A percentile compares a stretch with the other conserved stretches of the same genome.
Conservation (phyloP, 2,888 invertebrate genomes). For the Eristalis arbustorum region DNA sequence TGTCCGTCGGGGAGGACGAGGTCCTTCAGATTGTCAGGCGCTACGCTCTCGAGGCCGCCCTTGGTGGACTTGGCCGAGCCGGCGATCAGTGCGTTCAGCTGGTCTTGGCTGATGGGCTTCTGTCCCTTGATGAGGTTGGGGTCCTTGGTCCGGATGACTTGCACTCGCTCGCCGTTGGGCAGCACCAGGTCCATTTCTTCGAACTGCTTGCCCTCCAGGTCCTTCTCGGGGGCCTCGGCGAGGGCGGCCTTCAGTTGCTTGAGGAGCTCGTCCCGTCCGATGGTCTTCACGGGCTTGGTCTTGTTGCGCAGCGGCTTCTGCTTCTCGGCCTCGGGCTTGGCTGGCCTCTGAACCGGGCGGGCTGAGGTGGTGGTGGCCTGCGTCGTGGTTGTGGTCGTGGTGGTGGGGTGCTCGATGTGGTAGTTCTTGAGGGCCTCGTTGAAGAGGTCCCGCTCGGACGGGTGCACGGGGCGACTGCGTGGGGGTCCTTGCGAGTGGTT, state of each 20-base stretch:
- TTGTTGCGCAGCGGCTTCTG: slow-evolving; percentile 73
- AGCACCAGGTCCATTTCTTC: slow-evolving; percentile 88
- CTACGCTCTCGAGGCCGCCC: slow-evolving; percentile 73
- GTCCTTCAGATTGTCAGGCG: slow-evolving; percentile 83
- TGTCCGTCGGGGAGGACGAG: slow-evolving; percentile 87
- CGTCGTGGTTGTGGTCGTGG: slow-evolving; percentile 85
- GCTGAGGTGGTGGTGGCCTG: slow-evolving; percentile 79
- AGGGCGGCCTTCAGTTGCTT: slow-evolving; percentile 88
- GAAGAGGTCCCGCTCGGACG: slow-evolving; percentile 85
- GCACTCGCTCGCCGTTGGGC: slow-evolving; percentile 88
- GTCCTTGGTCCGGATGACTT: slow-evolving; percentile 86
- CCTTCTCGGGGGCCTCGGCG: slow-evolving; percentile 85
- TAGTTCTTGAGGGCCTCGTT: slow-evolving; percentile 85
- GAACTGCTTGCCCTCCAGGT: slow-evolving; percentile 85
- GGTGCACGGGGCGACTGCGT: slow-evolving; percentile 80
- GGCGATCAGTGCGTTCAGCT: slow-evolving; percentile 80
- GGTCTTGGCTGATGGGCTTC: slow-evolving; percentile 78
- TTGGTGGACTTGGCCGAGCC: slow-evolving; percentile 48
- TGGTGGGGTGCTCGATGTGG: slow-evolving; percentile 85
- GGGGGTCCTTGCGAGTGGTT: slow-evolving; percentile 77
- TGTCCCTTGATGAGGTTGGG: slow-evolving; percentile 85
- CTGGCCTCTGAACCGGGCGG: slow-evolving; percentile 82
- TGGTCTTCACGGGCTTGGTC: slow-evolving; percentile 82
- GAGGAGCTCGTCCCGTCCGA: slow-evolving; percentile 86
- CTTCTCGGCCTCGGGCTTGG: slow-evolving; percentile 81